A percentile compares a stretch with the other conserved stretches of the same genome.
phyloP scores from a whole-genome alignment of 1,140 invertebrate genomes.

The Prorops nasuta region DNA sequence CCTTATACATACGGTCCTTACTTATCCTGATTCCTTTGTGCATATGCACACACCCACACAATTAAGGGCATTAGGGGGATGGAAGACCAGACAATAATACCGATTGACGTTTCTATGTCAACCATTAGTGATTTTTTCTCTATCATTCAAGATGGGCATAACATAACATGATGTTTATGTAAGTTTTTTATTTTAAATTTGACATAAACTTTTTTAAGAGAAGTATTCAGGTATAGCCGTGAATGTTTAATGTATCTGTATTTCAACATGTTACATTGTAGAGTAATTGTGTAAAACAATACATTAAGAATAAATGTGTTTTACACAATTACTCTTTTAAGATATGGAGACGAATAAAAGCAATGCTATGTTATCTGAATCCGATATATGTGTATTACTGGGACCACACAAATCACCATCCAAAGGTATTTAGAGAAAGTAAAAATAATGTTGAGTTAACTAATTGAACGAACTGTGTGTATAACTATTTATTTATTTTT shows the following conservation, averaged over 20 bases:
- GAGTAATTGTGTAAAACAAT: neutral
- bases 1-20: too few species aligned
- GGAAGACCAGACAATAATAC: too few species aligned
- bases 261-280: neutral
- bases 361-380: conserved; percentile 2
- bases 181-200: neutral
- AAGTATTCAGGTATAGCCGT: neutral
- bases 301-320: neutral
- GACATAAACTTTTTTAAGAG: neutral
- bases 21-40: too few species aligned
- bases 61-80: too few species aligned
- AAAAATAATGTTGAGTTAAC: conserved; percentile 1
- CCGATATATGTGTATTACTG: conserved; percentile 8
- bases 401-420: conserved; percentile 3
- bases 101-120: too few species aligned
- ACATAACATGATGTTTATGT: neutral
- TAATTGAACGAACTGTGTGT: neutral
- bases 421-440: conserved; percentile 1
- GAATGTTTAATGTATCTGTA: neutral
- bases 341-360: conserved; percentile 17
- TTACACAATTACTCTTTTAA: neutral
- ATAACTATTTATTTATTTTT: too few species aligned
- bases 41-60: too few species aligned
- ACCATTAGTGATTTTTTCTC: too few species aligned
- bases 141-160: too few species aligned